These are phyloP conservation scores for Collichthys lucidus DNA, from an alignment of 2,113 vertebrate species.

Conservation along the genomic window DNA sequence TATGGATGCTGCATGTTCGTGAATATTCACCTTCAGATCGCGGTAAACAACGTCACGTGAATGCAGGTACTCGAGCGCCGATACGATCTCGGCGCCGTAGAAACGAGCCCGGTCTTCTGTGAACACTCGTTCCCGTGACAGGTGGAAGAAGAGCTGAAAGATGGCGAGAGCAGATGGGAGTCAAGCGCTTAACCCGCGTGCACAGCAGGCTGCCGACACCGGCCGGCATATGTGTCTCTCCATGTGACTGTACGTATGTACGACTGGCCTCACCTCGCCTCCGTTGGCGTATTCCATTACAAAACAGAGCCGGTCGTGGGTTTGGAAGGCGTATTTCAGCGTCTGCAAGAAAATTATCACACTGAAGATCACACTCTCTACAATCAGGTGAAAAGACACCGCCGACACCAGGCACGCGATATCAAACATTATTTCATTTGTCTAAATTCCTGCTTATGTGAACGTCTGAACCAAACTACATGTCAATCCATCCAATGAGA, in stretches of 20 bases:
- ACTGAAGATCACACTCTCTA: background rate
- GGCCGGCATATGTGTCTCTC: conserved; percentile 1
- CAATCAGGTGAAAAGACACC: background rate
- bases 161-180: background rate
- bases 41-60: conserved; percentile 91
- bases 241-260: background rate
- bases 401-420: too few relatives aligned
- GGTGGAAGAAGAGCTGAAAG: conserved; percentile 90
- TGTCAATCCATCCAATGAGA: background rate
- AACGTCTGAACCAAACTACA: too few relatives aligned
- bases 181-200: background rate
- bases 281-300: conserved; percentile 95
- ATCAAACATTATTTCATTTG: background rate
- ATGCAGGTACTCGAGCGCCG: conserved; percentile 91
- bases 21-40: conserved; percentile 88
- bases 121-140: conserved; percentile 91
- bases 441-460: background rate
- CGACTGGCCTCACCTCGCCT: conserved; percentile 85
- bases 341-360: conserved; percentile 75
- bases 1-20: background rate
- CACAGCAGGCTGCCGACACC: background rate
- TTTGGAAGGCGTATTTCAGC: conserved; percentile 92
- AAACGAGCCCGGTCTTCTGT: conserved; percentile 91
- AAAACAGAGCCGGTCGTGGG: conserved; percentile 91
- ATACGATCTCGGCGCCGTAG: conserved; percentile 92